These are phyloP conservation scores for Candidula unifasciata DNA, from an alignment of 2,888 invertebrate genomes.

Conservation along the genomic window DNA sequence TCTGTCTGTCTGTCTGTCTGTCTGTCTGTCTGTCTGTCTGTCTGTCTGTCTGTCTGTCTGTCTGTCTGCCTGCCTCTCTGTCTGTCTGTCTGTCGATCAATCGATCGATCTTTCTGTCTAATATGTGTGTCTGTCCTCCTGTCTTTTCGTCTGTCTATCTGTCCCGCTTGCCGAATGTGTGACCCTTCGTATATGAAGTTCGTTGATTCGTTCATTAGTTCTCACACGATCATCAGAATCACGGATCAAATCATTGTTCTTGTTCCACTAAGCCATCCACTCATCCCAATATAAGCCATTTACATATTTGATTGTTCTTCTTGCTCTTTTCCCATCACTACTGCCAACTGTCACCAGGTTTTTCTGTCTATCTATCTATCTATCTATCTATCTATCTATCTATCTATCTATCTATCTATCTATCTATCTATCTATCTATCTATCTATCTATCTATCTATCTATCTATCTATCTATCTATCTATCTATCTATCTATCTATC, in stretches of 20 bases:
- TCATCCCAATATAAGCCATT: too few species aligned
- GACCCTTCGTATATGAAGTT: too few species aligned
- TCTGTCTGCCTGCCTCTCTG: background rate
- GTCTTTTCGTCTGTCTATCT: background rate
- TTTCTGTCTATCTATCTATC: slow-evolving; percentile 35
- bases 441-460: background rate
- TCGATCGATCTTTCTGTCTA: background rate
- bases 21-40: slow-evolving; percentile 37
- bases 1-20: slow-evolving; percentile 38
- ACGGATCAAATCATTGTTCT: too few species aligned
- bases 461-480: background rate
- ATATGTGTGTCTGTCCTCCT: background rate
- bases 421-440: background rate
- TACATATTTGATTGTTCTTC: too few species aligned
- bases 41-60: slow-evolving; percentile 33
- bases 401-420: slow-evolving; percentile 34
- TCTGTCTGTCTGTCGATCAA: background rate
- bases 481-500: background rate
- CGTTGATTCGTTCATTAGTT: too few species aligned
- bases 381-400: slow-evolving; percentile 39
- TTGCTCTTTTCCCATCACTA: too few species aligned
- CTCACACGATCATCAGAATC: too few species aligned
- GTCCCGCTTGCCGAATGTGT: too few species aligned
- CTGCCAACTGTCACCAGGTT: slow-evolving; percentile 21
- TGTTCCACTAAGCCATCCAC: too few species aligned